Evolutionary conservation across 2,113 vertebrate species (phyloP), one percentile per base, ranked within the genome.

Genomic region (Dromas ardeola): DNA sequence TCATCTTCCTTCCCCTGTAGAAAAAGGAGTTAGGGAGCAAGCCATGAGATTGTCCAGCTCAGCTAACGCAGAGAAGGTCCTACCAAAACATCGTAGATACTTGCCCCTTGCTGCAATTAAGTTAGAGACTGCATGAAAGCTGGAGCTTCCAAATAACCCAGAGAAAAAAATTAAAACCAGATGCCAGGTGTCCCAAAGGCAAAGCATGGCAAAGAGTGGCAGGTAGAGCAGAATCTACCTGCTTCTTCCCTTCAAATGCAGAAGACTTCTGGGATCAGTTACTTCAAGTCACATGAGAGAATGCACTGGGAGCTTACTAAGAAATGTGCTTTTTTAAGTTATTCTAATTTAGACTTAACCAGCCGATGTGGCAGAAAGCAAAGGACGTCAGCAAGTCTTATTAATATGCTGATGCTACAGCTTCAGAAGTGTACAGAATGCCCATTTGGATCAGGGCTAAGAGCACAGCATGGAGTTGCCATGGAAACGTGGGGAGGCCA

Each of bases 361-460:
- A 96, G 73, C 84, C 83, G 13, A 90, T 92, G 95, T 92, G 94
- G 91, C 87, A 97, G 96, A 97, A 92, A 97, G 97, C 65, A 93
- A 92, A 86, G 88, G 86, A 79, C 30, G 69, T 96, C 94, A 96
- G 91, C 80, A 86, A 81, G 77, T 97, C 96, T 92, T 90, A 96
- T 98, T 98, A 98, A 98, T 95, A 98, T 98, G 97, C 97, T 88
- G 96, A 97, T 97, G 94, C 90, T 91, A 86, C 21, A 34, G 95
- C 96, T 95, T 72, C 63, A 88, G 90, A 92, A 97, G 94, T 88
- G 95, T 91, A 74, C 90, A 96, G 97, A 98, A 97, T 96, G 95
- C 95, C 98, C 97, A 92, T 78, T 98, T 98, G 97, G 97, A 98
- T 96, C 94, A 95, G 78, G 96, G 85, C 95, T 97, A 86, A 96